Base-by-base conservation (phyloP, 2,888 invertebrate genomes). In the Terebella lapidaria region DNA sequence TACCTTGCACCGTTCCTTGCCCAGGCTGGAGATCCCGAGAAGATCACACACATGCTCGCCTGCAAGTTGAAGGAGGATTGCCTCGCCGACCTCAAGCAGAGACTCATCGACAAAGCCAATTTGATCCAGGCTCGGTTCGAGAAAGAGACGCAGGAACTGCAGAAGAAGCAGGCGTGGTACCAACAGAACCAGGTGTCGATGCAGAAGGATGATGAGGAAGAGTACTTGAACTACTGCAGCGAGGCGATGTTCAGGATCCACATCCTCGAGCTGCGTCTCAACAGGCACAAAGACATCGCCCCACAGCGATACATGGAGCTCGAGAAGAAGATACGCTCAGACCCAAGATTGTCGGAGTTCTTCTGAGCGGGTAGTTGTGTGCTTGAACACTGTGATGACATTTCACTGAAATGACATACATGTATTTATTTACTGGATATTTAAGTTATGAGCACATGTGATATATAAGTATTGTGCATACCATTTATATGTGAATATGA, bases 141-240 rank as follows among this genome's bases (percentile, higher is more conserved):
- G 67, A 78, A 76, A 79, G 81, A 81, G 67, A 81, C 79, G 0
- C 72, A 74, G 57, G 77, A 78, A 60, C 70, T 81, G 54, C 77
- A 80, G 72, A 78, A 79, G 70, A 79, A 79, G 66, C 81, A 81
- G 65, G 74, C 74, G 2, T 80, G 80, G 80, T 81, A 81, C 70
- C 80, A 81, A 63, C 77, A 80, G 70, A 79, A 81, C 67, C 81
- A 81, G 67, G 74, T 81, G 53, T 74, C 74, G 27, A 80, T 81
- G 79, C 71, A 72, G 47, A 79, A 80, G 62, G 78, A 80, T 63
- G 81, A 81, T 65, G 81, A 81, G 66, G 78, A 79, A 54, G 76
- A 79, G 51, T 81, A 81, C 67, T 70, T 81, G 53, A 74, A 74
- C 60, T 80, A 81, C 67, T 81, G 80, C 69, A 75, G 74, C 58